Base-by-base conservation (phyloP, 2,888 invertebrate genomes). In the Eurytoma adleriae region DNA sequence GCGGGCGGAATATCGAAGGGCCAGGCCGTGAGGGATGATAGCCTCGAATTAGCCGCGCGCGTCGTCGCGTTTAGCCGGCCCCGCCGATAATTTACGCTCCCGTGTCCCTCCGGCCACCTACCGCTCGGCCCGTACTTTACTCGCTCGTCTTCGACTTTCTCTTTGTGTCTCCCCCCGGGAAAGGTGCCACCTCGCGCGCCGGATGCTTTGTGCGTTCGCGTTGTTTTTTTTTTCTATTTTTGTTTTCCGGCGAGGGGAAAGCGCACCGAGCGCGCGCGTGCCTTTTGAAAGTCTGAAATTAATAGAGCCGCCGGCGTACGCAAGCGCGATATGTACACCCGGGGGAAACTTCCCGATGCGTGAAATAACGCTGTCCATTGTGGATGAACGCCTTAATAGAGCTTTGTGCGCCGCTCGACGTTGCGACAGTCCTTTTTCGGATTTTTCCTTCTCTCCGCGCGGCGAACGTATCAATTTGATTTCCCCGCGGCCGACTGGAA, bases 1-100 rank as follows among this genome's bases (percentile, higher is more conserved):
- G 79, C 62, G 72, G 71, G 50, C 64, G 68, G 59, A 50, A 50
- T 40, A 66, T 57, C 75, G 75, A 56, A 59, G 67, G 67, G 30
- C 14, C 48, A n/a, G 40, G 24, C 14, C 40, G 30, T 14, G 52
- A 54, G 64, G 62, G 71, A 71, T 30, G 72, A 70, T 70, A 71
- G 59, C 59, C 59, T 71, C 57, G 71, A 66, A 71, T 77, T 70
- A 64, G 70, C 57, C 2, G 7, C 4, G 20, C 3, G 20, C 20
- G 18, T 66, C 73, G 30, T 3, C 64, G 20, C 52, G 40, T 40
- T 40, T 40, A 40, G 40, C 40, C 40, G 40, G 14, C 5, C 10
- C 16, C 48, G 24, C 7, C 14, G 30, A 40, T 40, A 40, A 40
- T n/a, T 20, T 67, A 14, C 16, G 24, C 72, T n/a, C 18, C 56